Evolutionary conservation across 2,113 vertebrate genomes (phyloP).

Genomic region (Chauna torquata): DNA sequence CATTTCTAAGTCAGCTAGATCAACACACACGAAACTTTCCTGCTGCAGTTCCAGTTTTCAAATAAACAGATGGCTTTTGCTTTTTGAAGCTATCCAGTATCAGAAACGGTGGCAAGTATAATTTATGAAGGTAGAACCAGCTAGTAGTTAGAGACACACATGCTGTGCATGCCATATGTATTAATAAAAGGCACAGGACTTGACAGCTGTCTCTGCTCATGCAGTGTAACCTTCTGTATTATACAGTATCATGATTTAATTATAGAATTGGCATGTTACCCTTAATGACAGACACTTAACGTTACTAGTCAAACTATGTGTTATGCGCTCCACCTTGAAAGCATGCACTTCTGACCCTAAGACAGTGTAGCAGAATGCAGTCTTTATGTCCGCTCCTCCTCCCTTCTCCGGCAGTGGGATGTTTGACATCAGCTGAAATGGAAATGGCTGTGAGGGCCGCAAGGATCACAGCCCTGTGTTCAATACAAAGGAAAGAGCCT

Average conservation of each 20-base stretch:
- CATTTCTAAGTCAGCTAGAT: background rate
- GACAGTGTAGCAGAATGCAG: background rate
- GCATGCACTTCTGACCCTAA: constrained; percentile 49
- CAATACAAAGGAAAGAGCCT: background rate
- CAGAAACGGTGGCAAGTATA: constrained; percentile 21
- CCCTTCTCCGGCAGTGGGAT: background rate
- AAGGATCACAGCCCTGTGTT: background rate
- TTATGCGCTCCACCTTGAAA: constrained; percentile 60
- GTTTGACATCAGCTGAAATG: background rate
- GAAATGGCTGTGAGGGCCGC: background rate
- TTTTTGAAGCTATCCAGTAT: constrained; percentile 20
- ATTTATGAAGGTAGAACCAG: constrained; percentile 51
- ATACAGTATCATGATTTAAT: constrained; percentile 73
- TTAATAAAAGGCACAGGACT: constrained; percentile 66
- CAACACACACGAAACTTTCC: background rate
- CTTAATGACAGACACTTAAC: constrained; percentile 67
- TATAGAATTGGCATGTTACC: constrained; percentile 64
- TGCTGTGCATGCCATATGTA: constrained; percentile 57
- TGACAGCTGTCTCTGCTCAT: constrained; percentile 63
- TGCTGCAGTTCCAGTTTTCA: constrained; percentile 10
- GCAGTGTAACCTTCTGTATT: constrained; percentile 64
- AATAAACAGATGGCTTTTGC: background rate
- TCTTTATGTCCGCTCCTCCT: background rate
- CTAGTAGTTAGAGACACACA: constrained; percentile 51
- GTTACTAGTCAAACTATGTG: constrained; percentile 49